phyloP scores from a whole-genome alignment of 2,113 vertebrate genomes.

The Polyodon spathula region DNA sequence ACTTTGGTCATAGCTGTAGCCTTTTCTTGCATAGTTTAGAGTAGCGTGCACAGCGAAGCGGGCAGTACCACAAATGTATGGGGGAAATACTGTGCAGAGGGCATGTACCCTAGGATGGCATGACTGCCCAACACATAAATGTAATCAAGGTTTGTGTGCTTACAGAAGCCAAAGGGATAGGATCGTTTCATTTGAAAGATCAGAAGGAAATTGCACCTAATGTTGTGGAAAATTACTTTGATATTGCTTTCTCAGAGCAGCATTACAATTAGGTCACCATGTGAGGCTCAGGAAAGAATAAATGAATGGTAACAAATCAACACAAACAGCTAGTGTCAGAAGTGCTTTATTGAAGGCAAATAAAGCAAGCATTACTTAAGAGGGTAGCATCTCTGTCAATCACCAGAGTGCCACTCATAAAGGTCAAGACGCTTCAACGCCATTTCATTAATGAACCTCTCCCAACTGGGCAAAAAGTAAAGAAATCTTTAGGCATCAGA shows the following conservation, averaged over 20 bases:
- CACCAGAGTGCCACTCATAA: too few species aligned
- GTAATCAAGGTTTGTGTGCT: conserved; percentile 66
- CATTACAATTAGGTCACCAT: conserved; percentile 70
- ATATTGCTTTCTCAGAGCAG: conserved; percentile 71
- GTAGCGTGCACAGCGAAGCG: neutral
- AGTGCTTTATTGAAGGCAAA: conserved; percentile 60
- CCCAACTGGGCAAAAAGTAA: too few species aligned
- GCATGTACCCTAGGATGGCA: conserved; percentile 14
- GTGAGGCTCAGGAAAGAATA: conserved; percentile 54
- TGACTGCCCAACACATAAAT: conserved; percentile 59
- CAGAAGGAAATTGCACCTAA: conserved; percentile 71
- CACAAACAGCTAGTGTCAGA: conserved; percentile 71
- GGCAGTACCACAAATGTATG: too few species aligned
- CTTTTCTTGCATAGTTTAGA: neutral
- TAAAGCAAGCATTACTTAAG: conserved; percentile 67
- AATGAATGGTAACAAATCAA: conserved; percentile 73
- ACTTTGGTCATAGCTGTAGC: neutral
- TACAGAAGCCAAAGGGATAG: conserved; percentile 61
- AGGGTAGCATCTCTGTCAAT: conserved; percentile 33
- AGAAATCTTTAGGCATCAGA: too few species aligned
- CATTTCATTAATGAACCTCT: too few species aligned
- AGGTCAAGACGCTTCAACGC: too few species aligned
- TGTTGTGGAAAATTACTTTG: conserved; percentile 78
- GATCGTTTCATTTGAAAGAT: conserved; percentile 71
- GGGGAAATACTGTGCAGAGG: too few species aligned